phyloP scores from a whole-genome alignment of 2,888 invertebrate species.

The Ischnus inquisitorius region DNA sequence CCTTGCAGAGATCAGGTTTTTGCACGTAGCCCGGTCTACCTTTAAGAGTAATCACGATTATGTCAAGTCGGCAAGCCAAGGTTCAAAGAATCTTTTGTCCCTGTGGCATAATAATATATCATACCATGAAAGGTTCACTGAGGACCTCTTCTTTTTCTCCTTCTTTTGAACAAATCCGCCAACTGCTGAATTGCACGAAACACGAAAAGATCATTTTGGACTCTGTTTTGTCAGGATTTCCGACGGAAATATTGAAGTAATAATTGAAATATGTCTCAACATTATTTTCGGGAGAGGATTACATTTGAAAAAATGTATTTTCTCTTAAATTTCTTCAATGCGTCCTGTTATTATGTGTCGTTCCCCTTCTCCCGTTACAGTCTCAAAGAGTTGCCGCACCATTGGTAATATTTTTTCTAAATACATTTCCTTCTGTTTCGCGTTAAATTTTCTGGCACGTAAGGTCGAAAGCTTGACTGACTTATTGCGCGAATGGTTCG shows the following conservation, averaged over 20 bases:
- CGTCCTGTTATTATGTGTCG: no score
- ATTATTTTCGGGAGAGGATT: no score
- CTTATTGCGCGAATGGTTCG: constrained; percentile 37
- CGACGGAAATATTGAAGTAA: not conserved
- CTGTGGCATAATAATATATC: constrained; percentile 23
- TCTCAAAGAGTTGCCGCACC: not conserved
- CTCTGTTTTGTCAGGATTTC: not conserved
- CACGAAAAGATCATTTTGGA: constrained; percentile 28
- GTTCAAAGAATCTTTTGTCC: constrained; percentile 32
- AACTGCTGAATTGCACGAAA: constrained; percentile 41
- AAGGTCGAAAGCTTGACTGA: constrained; percentile 34
- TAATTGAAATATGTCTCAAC: not conserved
- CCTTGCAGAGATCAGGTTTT: constrained; percentile 51
- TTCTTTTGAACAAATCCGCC: constrained; percentile 15
- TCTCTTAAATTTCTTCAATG: no score
- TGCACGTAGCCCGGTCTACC: not conserved
- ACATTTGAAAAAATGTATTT: no score
- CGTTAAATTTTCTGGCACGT: constrained; percentile 53
- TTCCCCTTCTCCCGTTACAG: not conserved
- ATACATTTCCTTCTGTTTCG: constrained; percentile 19
- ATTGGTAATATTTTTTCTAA: not conserved
- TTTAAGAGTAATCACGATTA: constrained; percentile 18
- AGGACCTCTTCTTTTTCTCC: not conserved
- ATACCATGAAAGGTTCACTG: constrained; percentile 28
- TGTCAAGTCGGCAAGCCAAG: not conserved